Conservation (phyloP, 92 coral and sea anemone species). For the Scolanthus callimorphus region DNA sequence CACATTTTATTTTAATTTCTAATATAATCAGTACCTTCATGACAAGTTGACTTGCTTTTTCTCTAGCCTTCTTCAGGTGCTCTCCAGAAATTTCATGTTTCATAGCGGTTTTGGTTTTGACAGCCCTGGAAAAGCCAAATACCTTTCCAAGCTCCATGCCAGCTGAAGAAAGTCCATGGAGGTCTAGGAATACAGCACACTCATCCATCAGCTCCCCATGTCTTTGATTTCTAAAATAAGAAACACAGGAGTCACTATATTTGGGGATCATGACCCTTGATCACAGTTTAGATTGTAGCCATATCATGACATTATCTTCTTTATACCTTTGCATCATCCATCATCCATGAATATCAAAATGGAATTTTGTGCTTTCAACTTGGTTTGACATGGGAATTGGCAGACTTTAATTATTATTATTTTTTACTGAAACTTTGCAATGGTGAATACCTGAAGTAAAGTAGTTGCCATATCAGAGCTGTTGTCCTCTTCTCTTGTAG, state of each 20-base stretch:
- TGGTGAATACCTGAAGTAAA: constrained; percentile 33
- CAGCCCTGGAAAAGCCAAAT: constrained; percentile 46
- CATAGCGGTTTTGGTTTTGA: constrained; percentile 32
- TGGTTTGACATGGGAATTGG: background rate
- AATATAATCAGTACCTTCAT: constrained; percentile 9
- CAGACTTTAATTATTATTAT: no score
- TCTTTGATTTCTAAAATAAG: constrained; percentile 60
- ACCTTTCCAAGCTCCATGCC: constrained; percentile 43
- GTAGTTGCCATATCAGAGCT: constrained; percentile 51
- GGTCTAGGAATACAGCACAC: constrained; percentile 46
- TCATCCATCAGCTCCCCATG: constrained; percentile 53
- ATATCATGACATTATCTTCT: no score
- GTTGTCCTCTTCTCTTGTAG: constrained; percentile 60
- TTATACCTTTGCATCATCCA: no score
- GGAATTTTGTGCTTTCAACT: background rate
- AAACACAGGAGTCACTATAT: no score
- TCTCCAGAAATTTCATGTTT: constrained; percentile 28
- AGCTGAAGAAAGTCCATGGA: constrained; percentile 42
- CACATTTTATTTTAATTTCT: background rate
- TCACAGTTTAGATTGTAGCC: no score
- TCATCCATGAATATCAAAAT: no score
- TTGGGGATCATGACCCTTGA: no score
- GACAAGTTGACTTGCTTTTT: background rate
- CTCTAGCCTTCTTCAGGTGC: constrained; percentile 20
- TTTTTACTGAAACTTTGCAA: background rate